A percentile compares a stretch with the other conserved stretches of the same genome.
phyloP scores from a whole-genome alignment of 2,888 invertebrate species.

The Hermodice carunculata region DNA sequence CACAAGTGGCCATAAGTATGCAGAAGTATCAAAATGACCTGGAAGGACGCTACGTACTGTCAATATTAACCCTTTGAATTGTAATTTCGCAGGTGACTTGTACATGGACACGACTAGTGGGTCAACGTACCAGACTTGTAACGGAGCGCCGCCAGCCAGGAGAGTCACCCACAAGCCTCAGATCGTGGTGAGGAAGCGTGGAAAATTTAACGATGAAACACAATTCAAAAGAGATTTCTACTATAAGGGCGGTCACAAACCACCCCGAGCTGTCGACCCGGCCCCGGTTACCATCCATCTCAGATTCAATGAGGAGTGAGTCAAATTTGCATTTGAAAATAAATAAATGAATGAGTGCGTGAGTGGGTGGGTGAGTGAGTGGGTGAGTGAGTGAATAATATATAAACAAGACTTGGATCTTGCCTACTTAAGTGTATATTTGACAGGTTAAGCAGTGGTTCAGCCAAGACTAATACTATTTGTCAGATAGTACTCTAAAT shows the following conservation, averaged over 20 bases:
- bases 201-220: constrained; percentile 52
- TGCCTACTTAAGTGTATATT: no score
- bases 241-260: constrained; percentile 45
- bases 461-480: no score
- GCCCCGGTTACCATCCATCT: constrained; percentile 60
- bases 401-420: no score
- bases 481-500: no score
- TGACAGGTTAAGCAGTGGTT: no score
- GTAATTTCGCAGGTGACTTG: constrained; percentile 49
- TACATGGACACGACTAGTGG: constrained; percentile 55
- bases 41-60: background rate
- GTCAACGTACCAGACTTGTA: constrained; percentile 51
- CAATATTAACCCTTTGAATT: background rate
- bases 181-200: constrained; percentile 39
- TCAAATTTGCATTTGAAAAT: background rate
- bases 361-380: no score
- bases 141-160: constrained; percentile 50
- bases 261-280: constrained; percentile 53
- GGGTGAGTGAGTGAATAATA: no score
- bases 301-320: constrained; percentile 61
- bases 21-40: no score
- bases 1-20: no score
- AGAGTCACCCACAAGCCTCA: constrained; percentile 46
- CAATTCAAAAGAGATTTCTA: constrained; percentile 57
- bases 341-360: background rate